Evolutionary conservation across 2,797 vertebrate species (phyloP).

Genomic region (Tamandua tetradactyla): DNA sequence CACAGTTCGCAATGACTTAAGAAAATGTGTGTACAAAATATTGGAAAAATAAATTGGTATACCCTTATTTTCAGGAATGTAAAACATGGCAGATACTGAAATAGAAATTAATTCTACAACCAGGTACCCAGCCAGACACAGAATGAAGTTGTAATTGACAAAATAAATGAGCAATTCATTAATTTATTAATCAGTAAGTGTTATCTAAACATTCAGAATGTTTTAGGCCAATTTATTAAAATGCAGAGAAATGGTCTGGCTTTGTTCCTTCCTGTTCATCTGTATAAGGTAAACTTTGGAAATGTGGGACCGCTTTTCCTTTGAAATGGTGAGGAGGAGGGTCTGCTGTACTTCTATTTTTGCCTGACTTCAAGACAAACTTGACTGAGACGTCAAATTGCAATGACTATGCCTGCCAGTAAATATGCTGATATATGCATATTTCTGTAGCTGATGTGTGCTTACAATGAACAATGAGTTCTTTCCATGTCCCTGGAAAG

Average conservation of each 20-base stretch:
- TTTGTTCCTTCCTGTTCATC: background rate
- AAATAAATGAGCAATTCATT: background rate
- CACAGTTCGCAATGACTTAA: background rate
- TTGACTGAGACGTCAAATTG: conserved; percentile 68
- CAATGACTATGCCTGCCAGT: conserved; percentile 32
- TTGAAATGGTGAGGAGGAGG: conserved; percentile 45
- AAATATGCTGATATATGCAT: conserved; percentile 71
- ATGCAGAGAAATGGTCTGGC: background rate
- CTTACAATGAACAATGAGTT: conserved; percentile 25
- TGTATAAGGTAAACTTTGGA: background rate
- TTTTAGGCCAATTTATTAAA: background rate
- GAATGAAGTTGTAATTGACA: background rate
- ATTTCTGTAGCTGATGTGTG: conserved; percentile 57
- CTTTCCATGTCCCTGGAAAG: conserved; percentile 60
- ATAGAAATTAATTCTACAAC: background rate
- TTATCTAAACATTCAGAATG: background rate
- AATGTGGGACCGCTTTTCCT: conserved; percentile 23
- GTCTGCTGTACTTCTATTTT: conserved; percentile 52
- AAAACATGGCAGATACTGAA: background rate
- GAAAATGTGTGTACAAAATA: rapidly evolving
- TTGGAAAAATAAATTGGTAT: background rate
- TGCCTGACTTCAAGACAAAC: conserved; percentile 68
- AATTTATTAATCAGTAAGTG: background rate
- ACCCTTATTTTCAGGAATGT: background rate
- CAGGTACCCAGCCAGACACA: background rate